Evolutionary conservation across 2,888 invertebrate species (phyloP), one percentile per base, ranked within the genome.

Genomic region (Drosophila cracens): DNA sequence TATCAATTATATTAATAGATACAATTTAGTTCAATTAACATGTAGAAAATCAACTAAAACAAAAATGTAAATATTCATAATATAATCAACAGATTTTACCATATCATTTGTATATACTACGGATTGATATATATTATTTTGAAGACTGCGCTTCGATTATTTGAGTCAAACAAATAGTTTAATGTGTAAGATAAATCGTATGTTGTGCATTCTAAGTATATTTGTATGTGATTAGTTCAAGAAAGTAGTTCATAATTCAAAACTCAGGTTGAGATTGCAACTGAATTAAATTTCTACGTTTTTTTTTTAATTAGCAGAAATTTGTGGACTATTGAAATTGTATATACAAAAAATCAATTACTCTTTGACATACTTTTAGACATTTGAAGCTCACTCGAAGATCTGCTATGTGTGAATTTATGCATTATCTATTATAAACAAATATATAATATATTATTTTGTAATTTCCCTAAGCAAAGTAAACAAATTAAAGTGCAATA

Each of bases 221-320:
- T 54, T 49, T 34, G 25, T 72, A 56, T 38, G 27, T 56, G n/a
- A 56, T 56, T 38, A 38, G 38, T 27, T 38, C 25, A 25, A 46
- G 7, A 46, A 25, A 16, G 4, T 72, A 77, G 60, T 29, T 31
- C 8, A 16, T 79, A 75, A 73, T 51, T 56, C 53, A 49, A 70
- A 66, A 81, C 88, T 89, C 90, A 89, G 90, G 85, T 89, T 85
- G 85, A 89, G 88, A 88, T 78, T 88, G 88, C 81, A 87, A 77
- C 72, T 87, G 69, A 85, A 88, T 83, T 80, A 74, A 68, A 67
- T 70, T 67, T 79, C 43, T 46, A 69, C 29, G 54, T 56, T 43
- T 58, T 49, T 62, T 53, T 52, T 53, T 48, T 54, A 33, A 33
- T 53, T 34, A 33, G 34, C 69, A 29, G 40, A 36, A 48, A n/a